Percentiles rank a stretch among this genome's conserved stretches.
Conservation (phyloP, 2,113 vertebrate genomes). For the Eubucco bourcierii region DNA sequence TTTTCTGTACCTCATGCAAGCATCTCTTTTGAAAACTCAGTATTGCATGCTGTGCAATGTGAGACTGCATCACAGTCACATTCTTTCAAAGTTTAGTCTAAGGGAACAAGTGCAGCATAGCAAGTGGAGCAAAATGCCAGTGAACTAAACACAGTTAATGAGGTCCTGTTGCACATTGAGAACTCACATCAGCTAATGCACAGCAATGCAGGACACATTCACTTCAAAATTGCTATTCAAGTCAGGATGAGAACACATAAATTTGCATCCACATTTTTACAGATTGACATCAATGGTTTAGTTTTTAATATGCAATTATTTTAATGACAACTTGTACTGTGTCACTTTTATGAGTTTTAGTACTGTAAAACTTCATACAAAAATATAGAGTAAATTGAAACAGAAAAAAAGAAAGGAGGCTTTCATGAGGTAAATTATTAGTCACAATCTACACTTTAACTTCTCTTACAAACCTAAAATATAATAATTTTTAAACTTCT, state of each 20-base stretch:
- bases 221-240: background rate
- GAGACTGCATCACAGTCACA: background rate
- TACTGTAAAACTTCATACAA: background rate
- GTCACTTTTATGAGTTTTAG: background rate
- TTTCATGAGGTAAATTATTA: background rate
- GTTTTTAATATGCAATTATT: background rate
- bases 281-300: background rate
- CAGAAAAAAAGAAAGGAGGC: background rate
- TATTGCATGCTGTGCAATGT: background rate
- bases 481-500: background rate
- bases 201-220: background rate
- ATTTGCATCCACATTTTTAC: background rate
- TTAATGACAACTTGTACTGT: background rate
- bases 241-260: background rate
- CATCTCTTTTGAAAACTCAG: constrained; percentile 2
- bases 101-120: constrained; percentile 36
- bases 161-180: background rate
- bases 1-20: background rate
- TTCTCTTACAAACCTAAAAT: background rate
- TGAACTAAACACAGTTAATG: background rate
- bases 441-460: background rate
- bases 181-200: background rate
- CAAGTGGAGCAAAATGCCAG: constrained; percentile 44
- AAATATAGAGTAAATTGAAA: background rate
- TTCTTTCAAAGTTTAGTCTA: constrained; percentile 37